Evolutionary conservation across 2,113 vertebrate species (phyloP), one percentile per base, ranked within the genome.

Genomic region (Pitta sordida): DNA sequence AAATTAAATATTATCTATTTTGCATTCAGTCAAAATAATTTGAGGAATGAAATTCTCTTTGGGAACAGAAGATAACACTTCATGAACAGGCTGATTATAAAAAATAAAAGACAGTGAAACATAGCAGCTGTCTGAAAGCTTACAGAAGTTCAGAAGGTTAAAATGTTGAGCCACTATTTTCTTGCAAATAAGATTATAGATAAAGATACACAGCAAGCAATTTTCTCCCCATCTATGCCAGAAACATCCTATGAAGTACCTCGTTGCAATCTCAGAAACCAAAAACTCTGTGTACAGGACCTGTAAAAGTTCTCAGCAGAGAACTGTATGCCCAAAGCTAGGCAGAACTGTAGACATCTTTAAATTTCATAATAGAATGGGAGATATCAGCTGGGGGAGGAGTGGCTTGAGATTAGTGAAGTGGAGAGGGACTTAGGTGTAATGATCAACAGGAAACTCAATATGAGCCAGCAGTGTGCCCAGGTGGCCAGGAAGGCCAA

Each of bases 131-230:
- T 67, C 75, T 88, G 85, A 83, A 94, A 59, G 64, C 52, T 59
- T 48, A 7, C 21, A 32, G 43, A 76, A 83, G 84, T 94, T 95
- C 79, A 73, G 36, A 88, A 95, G 80, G 91, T 95, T 91, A 88
- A 93, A 92, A 83, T 63, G 86, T 81, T 92, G 80, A 88, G 60
- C 15, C 91, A 88, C 71, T 78, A 41, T 90, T 93, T 96, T 96
- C 86, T 83, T 11, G 0, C 60, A 81, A 96, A 83, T 91, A 91
- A 91, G 92, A 90, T 90, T 90, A 86, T 20, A 88, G 67, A 83
- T 85, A 86, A 96, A 95, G 91, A 95, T 94, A 96, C 94, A 91
- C 79, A 96, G 83, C 92, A 96, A 93, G 39, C 79, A 90, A 90
- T 94, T 93, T 92, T 94, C 92, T 90, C 83, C 44, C 83, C 91